Base-by-base conservation (phyloP, 1,140 invertebrate genomes). In the Pissodes strobi region DNA sequence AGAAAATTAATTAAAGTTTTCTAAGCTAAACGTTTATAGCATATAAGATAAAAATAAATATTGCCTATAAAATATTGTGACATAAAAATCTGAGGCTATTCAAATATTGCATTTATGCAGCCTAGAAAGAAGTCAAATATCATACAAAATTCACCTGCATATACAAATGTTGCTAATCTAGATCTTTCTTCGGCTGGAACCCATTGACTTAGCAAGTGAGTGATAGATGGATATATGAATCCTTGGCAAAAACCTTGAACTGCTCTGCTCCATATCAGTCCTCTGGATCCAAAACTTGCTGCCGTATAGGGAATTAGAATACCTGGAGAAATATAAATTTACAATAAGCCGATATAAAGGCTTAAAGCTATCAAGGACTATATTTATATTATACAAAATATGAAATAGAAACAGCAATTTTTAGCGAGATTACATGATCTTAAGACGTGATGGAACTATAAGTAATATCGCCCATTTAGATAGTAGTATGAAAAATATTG, bases 181-280 rank as follows among this genome's bases (percentile, higher is more conserved):
- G 85, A 85, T 21, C 85, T 76, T 73, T 88, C 86, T 9, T 79
- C 72, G 0, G 76, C 18, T 0, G 86, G 86, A 15, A 69, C 84
- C 93, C 94, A 96, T 72, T 89, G 88, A 0, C 91, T 87, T 64
- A 94, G 77, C 0, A 94, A 78, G 0, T 87, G 87, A 69, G 94
- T 91, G 2, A 91, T 82, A 45, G 85, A 84, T 0, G 93, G 93
- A 70, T 90, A 89, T 2, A 91, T 81, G 0, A 91, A 84, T 5
- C 92, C 93, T 80, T 94, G 87, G 21, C 81, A 83, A 0, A 95
- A 73, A 0, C 94, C 93, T 78, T 91, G 87, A 0, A 89, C 62
- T 0, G 92, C 84, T 18, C 94, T 82, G 12, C 86, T 79, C 70
- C 78, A 75, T 72, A 82, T 82, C 49, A 90, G 74, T 59, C 83